These are phyloP conservation scores for Cistogaster globosa DNA, from an alignment of 2,888 invertebrate species.

Conservation along the genomic window DNA sequence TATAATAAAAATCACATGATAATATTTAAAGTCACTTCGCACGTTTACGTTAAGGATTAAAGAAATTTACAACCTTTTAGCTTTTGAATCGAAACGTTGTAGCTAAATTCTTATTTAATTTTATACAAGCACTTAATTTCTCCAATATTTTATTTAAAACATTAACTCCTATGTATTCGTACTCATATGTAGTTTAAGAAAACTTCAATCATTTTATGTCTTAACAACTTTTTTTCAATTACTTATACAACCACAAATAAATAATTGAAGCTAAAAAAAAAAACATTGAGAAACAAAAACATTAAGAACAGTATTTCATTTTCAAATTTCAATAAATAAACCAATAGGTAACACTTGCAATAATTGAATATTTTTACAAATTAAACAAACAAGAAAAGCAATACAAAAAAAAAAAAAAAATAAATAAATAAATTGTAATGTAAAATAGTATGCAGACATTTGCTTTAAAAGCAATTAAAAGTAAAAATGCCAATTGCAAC, in stretches of 20 bases:
- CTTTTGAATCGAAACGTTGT: too few species aligned
- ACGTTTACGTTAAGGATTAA: too few species aligned
- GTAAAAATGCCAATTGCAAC: conserved; percentile 42
- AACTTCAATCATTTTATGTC: too few species aligned
- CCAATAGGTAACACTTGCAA: conserved; percentile 64
- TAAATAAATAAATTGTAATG: conserved; percentile 26
- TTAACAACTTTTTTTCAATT: background rate
- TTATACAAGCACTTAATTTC: too few species aligned
- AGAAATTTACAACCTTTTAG: too few species aligned
- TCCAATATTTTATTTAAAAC: too few species aligned
- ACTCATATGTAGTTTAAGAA: too few species aligned
- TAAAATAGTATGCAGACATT: conserved; percentile 22
- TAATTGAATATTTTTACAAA: conserved; percentile 65
- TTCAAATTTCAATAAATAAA: conserved; percentile 58
- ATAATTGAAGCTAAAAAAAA: conserved; percentile 40
- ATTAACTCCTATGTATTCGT: too few species aligned
- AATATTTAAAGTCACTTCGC: too few species aligned
- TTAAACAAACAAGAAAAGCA: conserved; percentile 35
- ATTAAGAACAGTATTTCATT: conserved; percentile 16
- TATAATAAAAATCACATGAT: too few species aligned
- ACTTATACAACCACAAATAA: conserved; percentile 37
- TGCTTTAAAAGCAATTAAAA: conserved; percentile 65
- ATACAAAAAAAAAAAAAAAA: conserved; percentile 7
- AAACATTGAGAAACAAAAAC: background rate
- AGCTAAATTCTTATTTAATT: too few species aligned